Conservation (phyloP, 2,113 vertebrate species). For the Eurystomus gularis region DNA sequence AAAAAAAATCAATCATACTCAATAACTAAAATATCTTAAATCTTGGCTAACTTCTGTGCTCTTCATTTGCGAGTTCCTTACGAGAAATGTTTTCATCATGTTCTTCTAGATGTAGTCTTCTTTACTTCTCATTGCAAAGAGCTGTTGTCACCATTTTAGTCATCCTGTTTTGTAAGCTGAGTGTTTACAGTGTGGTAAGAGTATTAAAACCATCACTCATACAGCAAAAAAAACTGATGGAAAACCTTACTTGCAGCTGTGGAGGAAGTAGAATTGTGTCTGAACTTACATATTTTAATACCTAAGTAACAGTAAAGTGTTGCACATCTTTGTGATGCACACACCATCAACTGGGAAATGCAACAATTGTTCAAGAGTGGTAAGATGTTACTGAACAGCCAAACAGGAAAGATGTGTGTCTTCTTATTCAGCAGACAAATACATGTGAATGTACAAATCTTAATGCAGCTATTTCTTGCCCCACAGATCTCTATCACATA, state of each 20-base stretch:
- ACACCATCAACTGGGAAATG: neutral
- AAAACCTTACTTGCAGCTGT: slow-evolving; percentile 46
- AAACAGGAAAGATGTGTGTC: neutral
- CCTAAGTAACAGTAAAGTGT: slow-evolving; percentile 27
- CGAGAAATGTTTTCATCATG: neutral
- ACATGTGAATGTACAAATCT: neutral
- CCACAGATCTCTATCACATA: neutral
- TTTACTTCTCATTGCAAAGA: neutral
- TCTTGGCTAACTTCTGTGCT: neutral
- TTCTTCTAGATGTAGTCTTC: neutral
- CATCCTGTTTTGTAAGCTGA: slow-evolving; percentile 49
- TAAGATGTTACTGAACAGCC: neutral
- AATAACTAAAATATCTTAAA: neutral
- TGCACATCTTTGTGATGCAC: neutral
- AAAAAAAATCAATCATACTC: neutral
- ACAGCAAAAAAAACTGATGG: slow-evolving; percentile 16
- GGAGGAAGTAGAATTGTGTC: slow-evolving; percentile 22
- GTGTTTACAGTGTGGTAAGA: slow-evolving; percentile 47
- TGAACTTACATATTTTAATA: slow-evolving; percentile 38
- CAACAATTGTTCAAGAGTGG: neutral
- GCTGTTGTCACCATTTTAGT: slow-evolving; percentile 39
- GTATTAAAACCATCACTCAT: slow-evolving; percentile 11
- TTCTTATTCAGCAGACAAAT: neutral
- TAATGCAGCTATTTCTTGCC: neutral
- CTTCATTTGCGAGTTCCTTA: neutral